These are phyloP conservation scores for Poeciliopsis infans DNA, from an alignment of 2,797 vertebrate genomes.

Conservation along the genomic window DNA sequence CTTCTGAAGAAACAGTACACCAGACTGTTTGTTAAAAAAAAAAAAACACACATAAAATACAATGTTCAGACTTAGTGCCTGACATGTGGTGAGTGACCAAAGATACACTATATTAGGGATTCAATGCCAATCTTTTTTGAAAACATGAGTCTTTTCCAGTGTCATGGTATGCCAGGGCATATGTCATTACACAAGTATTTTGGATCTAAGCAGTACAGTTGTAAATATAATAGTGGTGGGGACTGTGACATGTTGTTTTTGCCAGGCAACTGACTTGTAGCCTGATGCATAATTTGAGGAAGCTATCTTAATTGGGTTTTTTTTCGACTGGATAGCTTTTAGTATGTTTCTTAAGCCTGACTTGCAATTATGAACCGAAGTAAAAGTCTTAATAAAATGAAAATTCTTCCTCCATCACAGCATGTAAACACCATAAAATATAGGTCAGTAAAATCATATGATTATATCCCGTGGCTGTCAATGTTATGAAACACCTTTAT, in stretches of 20 bases:
- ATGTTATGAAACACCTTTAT: constrained; percentile 61
- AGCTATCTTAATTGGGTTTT: neutral
- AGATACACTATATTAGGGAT: constrained; percentile 28
- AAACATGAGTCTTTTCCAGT: constrained; percentile 38
- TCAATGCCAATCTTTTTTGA: constrained; percentile 45
- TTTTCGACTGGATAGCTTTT: neutral
- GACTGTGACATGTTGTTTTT: constrained; percentile 23
- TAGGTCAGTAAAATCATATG: constrained; percentile 68
- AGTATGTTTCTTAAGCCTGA: constrained; percentile 1
- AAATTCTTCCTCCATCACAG: constrained; percentile 22
- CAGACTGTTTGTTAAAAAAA: constrained; percentile 52
- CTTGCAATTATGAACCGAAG: constrained; percentile 20
- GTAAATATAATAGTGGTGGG: constrained; percentile 35
- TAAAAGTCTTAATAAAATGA: constrained; percentile 16
- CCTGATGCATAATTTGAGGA: constrained; percentile 5
- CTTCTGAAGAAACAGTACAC: constrained; percentile 45
- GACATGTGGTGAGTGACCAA: constrained; percentile 27
- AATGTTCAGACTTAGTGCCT: neutral
- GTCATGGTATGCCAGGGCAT: constrained; percentile 24
- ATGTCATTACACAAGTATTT: constrained; percentile 32
- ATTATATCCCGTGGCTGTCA: constrained; percentile 55
- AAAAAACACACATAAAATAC: constrained; percentile 29
- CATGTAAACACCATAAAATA: constrained; percentile 59
- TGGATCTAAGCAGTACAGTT: constrained; percentile 37
- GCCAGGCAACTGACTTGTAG: constrained; percentile 27